Base-by-base conservation (phyloP, 2,113 vertebrate genomes). In the Corynorhinus townsendii region DNA sequence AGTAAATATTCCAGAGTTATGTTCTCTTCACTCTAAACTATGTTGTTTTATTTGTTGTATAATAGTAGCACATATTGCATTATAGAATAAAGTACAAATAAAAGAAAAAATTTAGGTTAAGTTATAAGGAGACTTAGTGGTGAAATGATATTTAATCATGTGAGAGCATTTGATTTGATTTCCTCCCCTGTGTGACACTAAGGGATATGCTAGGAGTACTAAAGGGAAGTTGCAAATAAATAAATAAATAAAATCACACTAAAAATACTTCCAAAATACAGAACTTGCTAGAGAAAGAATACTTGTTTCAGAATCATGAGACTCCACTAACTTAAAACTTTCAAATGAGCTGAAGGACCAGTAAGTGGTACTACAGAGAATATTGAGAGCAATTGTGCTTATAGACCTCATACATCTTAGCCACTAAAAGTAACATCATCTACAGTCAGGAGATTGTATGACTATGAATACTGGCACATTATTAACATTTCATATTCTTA, bases 401-500 rank as follows among this genome's bases (percentile, higher is more conserved):
- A 45, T 45, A 73, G 30, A 11, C 7, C 40, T 33, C 45, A 28
- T 69, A 24, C 15, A 56, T 85, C 76, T 95, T 56, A 75, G 35
- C 43, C 38, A 62, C 49, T 89, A 28, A 72, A 59, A 90, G 38
- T 62, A 69, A 72, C 64, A 72, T 26, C 38, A 52, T 62, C 72
- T 52, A 5, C 4, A 68, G 89, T 73, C 49, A 16, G 47, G 22
- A 86, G 40, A 54, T 33, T 62, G 49, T 54, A 1, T 56, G 47
- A 84, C 62, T 66, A 5, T 59, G 33, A 89, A 95, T 68, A 64
- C 68, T 82, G 66, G 22, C 35, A 68, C 30, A 52, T 95, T 96
- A 85, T 35, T 90, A 88, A 93, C 66, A 35, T 92, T 94, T 95
- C 89, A 88, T 77, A 82, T 83, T 92, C 59, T 77, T 93, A 56